Conservation (phyloP, 1,140 invertebrate genomes). For the Radopholus similis region DNA sequence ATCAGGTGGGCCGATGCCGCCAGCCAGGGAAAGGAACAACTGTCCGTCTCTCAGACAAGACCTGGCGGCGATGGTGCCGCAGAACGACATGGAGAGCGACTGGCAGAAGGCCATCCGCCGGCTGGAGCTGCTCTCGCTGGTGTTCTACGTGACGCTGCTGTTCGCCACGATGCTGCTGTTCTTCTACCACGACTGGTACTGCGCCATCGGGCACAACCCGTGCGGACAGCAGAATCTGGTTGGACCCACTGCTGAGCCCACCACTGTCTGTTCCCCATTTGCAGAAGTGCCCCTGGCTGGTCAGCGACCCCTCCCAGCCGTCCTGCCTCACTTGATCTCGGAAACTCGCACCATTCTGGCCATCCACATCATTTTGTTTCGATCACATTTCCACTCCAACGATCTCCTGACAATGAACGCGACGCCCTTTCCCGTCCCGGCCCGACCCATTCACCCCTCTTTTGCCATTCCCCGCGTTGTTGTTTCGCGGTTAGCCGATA, state of each 20-base stretch:
- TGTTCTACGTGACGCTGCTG: slow-evolving; percentile 53
- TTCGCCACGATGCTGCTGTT: slow-evolving; percentile 57
- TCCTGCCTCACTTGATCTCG: slow-evolving; percentile 1
- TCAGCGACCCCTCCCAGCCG: slow-evolving; percentile 10
- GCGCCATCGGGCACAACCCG: slow-evolving; percentile 53
- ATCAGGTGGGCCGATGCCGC: slow-evolving; percentile 36
- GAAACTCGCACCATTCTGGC: too few species aligned
- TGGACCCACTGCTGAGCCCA: slow-evolving; percentile 27
- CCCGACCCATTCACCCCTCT: too few species aligned
- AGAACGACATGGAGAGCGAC: slow-evolving; percentile 52
- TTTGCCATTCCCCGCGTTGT: neutral
- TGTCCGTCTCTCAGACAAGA: slow-evolving; percentile 1
- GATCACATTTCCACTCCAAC: too few species aligned
- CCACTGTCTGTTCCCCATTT: neutral
- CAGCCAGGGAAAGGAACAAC: neutral
- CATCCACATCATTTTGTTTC: too few species aligned
- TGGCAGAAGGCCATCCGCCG: slow-evolving; percentile 57
- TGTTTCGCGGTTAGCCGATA: neutral
- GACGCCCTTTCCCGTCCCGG: too few species aligned
- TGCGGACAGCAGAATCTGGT: slow-evolving; percentile 54
- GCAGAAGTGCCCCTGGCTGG: slow-evolving; percentile 14
- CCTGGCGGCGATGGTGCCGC: slow-evolving; percentile 10
- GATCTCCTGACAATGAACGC: too few species aligned
- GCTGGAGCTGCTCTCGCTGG: slow-evolving; percentile 51
- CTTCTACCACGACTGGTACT: slow-evolving; percentile 61